Conservation (phyloP, 2,888 invertebrate species). For the Auanema sp. region DNA sequence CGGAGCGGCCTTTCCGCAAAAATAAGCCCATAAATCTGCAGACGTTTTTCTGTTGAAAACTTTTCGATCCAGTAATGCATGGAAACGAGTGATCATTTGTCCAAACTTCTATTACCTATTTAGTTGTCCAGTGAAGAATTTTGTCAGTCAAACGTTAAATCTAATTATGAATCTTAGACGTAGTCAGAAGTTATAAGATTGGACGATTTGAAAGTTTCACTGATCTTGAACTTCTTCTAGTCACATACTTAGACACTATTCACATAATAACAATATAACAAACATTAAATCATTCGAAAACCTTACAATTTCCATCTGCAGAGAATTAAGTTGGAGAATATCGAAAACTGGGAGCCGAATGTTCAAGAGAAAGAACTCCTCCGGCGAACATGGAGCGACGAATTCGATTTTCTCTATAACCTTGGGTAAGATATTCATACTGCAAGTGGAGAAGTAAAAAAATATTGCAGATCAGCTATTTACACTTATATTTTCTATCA, state of each 20-base stretch:
- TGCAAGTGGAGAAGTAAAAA: neutral
- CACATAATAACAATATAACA: neutral
- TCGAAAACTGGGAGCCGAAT: conserved; percentile 56
- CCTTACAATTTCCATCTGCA: conserved; percentile 18
- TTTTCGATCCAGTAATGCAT: too few species aligned
- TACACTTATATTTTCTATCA: conserved; percentile 58
- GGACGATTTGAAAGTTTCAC: too few species aligned
- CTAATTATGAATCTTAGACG: neutral
- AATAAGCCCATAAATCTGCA: too few species aligned
- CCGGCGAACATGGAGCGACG: conserved; percentile 59
- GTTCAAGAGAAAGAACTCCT: conserved; percentile 55
- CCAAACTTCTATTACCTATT: too few species aligned
- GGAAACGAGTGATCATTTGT: too few species aligned
- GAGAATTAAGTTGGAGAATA: conserved; percentile 35
- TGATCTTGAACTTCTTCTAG: too few species aligned
- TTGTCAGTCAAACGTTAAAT: too few species aligned
- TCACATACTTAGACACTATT: neutral
- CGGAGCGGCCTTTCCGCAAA: too few species aligned
- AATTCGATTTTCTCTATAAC: conserved; percentile 59
- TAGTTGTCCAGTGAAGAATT: too few species aligned
- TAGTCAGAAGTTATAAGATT: neutral
- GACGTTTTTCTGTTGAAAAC: too few species aligned
- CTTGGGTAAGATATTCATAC: conserved; percentile 31
- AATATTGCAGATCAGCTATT: conserved; percentile 39
- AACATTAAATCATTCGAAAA: neutral